phyloP scores from a whole-genome alignment of 2,113 vertebrate species.

The Gopherus flavomarginatus region DNA sequence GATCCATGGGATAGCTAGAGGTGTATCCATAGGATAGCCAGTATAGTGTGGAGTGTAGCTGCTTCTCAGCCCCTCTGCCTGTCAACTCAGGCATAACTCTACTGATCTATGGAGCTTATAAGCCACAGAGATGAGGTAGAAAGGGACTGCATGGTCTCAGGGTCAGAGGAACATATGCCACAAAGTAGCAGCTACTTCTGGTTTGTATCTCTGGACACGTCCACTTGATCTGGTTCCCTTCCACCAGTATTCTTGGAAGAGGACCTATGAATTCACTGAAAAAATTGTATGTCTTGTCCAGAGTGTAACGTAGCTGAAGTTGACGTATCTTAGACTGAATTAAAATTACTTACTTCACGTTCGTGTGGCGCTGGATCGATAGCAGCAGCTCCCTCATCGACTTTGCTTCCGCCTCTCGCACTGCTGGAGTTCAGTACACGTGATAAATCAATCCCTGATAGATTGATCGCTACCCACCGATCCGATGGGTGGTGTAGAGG shows the following conservation, averaged over 20 bases:
- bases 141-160: background rate
- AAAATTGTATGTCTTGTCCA: background rate
- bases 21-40: background rate
- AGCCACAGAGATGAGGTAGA: background rate
- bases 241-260: background rate
- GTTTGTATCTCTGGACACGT: background rate
- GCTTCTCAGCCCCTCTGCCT: background rate
- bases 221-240: background rate
- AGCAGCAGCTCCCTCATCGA: too few relatives aligned
- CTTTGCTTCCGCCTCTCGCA: too few relatives aligned
- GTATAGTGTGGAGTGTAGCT: background rate
- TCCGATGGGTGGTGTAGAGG: too few relatives aligned
- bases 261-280: background rate
- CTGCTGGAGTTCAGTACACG: too few relatives aligned
- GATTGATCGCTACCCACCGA: too few relatives aligned
- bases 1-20: background rate
- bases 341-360: too few relatives aligned
- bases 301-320: background rate
- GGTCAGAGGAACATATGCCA: background rate
- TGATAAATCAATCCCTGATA: too few relatives aligned
- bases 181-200: rapidly evolving
- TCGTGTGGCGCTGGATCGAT: too few relatives aligned
- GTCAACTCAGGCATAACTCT: background rate
- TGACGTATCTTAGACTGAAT: too few relatives aligned
- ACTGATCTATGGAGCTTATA: background rate